Evolutionary conservation across 2,797 vertebrate genomes (phyloP), one percentile per base, ranked within the genome.

Genomic region (Lacerta agilis): DNA sequence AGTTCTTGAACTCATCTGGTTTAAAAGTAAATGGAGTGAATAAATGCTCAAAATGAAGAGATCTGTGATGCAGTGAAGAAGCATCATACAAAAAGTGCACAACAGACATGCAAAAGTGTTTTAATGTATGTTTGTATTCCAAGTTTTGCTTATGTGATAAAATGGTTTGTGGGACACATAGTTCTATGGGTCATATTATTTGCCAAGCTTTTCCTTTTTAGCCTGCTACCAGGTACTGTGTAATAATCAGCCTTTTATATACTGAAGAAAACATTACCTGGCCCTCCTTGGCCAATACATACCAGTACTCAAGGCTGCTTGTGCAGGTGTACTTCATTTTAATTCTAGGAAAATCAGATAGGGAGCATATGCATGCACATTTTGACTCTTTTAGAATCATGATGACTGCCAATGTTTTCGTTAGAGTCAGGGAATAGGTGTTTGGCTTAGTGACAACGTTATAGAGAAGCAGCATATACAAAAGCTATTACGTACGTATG

Each of bases 401-500:
- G 61, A 82, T 82, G 61, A 67, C 8, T 25, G 18, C 33, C 71
- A 38, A 3, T 73, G 61, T 64, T 64, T 64, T 64, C 61, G 64
- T 23, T 18, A 64, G 18, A 23, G 61, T 18, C 20, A 64, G 61
- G 18, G 61, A 71, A 71, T 71, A n/a, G 11, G 27, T 71, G n/a
- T 45, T 77, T 77, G 41, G 15, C 23, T 79, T 86, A 79, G 45
- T 58, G 43, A 29, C 67, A 80, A 3, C 33, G 71, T 87, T 71
- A 73, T 61, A 87, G 36, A 87, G 86, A 87, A 73, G n/a, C 69
- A 81, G 27, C 18, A 81, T 43, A 64, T 75, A 73, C n/a, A 64
- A 73, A n/a, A n/a, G 33, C 27, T 38, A 79, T 20, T 49, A 67
- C 10, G 64, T 69, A 49, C 45, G 13, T 55, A 55, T 55, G 49